Evolutionary conservation across 2,113 vertebrate species (phyloP), one percentile per base, ranked within the genome.

Genomic region (Tyto alba): DNA sequence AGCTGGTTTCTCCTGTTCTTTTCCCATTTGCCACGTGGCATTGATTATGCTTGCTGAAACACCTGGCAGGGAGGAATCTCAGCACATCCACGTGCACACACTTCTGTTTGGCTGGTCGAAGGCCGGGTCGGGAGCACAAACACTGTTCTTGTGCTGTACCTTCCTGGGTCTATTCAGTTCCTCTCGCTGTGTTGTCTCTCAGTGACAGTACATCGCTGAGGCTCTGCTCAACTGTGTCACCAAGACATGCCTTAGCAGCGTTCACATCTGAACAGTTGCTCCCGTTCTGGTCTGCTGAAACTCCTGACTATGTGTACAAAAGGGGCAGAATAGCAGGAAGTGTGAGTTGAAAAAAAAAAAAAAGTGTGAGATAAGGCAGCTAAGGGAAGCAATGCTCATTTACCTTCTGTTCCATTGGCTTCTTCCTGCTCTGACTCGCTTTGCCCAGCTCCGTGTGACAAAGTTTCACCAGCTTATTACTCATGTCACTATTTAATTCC

Each of bases 341-440:
- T 29, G 29, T 1, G 13, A 84, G n/a, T 2, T 89, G 67, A 26
- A 27, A 64, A 62, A 88, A 43, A n/a, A 52, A 81, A 76, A 38
- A 47, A 84, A 13, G 14, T 64, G 53, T 84, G 84, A 88, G 63
- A 43, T 78, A 53, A 68, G 55, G 47, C 67, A 80, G 63, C 34
- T 32, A 41, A 69, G 74, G 66, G 82, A 82, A 64, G 77, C 66
- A n/a, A 20, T 26, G 43, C 67, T 88, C 69, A 8, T 78, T 91
- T 79, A 30, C 92, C 78, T 95, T 91, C 92, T 89, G 74, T 89
- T 93, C 78, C 47, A 45, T 67, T 82, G 68, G 55, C 71, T 88
- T 82, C 43, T 36, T 82, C 52, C 47, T 93, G 40, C 57, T 47
- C 85, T 10, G 56, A n/a, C 43, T 68, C 75, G 60, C 80, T 80